phyloP scores from a whole-genome alignment of 2,113 vertebrate genomes.

The Himantopus leucocephalus region DNA sequence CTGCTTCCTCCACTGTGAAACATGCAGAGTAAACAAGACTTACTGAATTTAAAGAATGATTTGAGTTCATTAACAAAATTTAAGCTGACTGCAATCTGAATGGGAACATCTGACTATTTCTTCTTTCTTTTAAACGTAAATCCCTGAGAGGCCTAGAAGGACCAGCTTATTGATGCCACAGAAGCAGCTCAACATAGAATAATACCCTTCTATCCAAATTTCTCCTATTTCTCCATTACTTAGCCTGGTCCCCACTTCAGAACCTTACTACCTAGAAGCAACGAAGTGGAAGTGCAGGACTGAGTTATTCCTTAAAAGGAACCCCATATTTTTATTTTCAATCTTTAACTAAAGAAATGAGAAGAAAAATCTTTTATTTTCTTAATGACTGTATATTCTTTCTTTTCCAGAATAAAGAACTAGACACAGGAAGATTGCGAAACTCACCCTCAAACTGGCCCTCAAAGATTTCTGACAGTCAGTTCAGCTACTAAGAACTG shows the following conservation, averaged over 20 bases:
- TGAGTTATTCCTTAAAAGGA: not conserved
- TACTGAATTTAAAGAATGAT: not conserved
- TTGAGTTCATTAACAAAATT: not conserved
- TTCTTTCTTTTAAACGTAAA: not conserved
- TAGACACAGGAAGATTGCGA: not conserved
- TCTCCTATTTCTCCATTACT: not conserved
- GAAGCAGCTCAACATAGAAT: not conserved
- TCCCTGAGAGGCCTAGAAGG: not conserved
- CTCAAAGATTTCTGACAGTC: not conserved
- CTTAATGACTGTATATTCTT: not conserved
- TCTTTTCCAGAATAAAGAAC: not conserved
- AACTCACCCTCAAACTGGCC: not conserved
- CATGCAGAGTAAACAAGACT: not conserved
- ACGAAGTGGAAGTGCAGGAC: not conserved
- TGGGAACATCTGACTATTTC: not conserved
- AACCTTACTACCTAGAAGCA: not conserved
- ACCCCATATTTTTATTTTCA: accelerated
- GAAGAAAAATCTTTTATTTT: not conserved
- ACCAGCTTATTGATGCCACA: not conserved
- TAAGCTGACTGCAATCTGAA: not conserved
- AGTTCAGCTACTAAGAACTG: not conserved
- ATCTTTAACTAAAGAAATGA: not conserved
- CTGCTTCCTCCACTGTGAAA: not conserved
- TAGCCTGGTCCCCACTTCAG: not conserved
- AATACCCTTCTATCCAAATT: not conserved